Base-by-base conservation (phyloP, 2,888 invertebrate species). In the Sisyra terminalis region DNA sequence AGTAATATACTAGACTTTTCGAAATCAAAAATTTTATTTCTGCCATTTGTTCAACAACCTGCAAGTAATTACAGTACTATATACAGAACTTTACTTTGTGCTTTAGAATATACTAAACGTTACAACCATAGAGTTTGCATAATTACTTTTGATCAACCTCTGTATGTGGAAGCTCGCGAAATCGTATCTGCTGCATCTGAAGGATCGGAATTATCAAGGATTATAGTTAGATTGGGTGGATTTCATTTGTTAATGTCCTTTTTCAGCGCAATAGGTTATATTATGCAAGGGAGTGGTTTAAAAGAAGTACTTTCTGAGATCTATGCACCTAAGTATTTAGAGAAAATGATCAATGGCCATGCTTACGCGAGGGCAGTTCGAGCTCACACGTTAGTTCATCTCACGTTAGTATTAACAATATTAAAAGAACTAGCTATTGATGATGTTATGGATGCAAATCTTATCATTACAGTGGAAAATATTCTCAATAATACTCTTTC, bases 281-380 rank as follows among this genome's bases (percentile, higher is more conserved):
- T 60, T 44, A 62, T 62, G 60, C 46, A 49, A 39, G 58, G 59
- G 45, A 61, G 58, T 46, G 60, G 61, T 6, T 4, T 38, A 18
- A 38, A 38, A 18, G 38, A 38, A 38, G 38, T 18, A 16, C 49
- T 56, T 35, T 34, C 39, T 18, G 11, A 41, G 8, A 47, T 51
- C 34, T 53, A 50, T 47, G 52, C 52, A 14, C 6, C 37, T n/a
- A 51, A 49, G 10, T 52, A 50, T 44, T 39, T 53, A 46, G 52
- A 54, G 36, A 52, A 55, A 48, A 53, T 54, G 50, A 40, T 55
- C 4, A 50, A 47, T 48, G 52, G 54, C n/a, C 53, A 55, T 50
- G 53, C 53, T 46, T 54, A 50, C 45, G 47, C 52, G 35, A 47
- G 51, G 48, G 48, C 47, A 14, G 35, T 45, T 38, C 30, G 50